Evolutionary conservation across 2,113 vertebrate species (phyloP), one percentile per base, ranked within the genome.

Genomic region (Eptesicus fuscus): DNA sequence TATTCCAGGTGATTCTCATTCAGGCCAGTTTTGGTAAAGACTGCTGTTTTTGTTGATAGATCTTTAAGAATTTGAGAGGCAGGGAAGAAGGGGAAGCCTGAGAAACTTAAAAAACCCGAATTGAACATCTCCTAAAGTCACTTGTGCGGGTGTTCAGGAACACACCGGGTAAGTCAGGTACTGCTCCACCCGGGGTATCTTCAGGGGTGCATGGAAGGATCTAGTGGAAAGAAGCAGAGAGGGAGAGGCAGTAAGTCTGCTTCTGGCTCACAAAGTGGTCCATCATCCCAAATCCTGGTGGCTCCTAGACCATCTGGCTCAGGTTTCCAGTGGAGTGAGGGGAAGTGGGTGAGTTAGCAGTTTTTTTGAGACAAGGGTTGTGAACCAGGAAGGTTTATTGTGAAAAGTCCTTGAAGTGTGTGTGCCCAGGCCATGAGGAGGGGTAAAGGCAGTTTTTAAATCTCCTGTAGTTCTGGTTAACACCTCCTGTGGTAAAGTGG

Each of bases 341-440:
- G 42, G 49, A 76, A 47, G 49, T 88, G 69, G 42, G 56, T 85
- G 82, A 85, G 67, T 95, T 94, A 88, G 65, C 76, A 92, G 85
- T 92, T 71, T 88, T 87, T 87, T 78, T 94, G 84, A 95, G 76
- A 88, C 23, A 14, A 63, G 28, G 35, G 8, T 83, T 96, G 73
- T 92, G 78, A 88, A 95, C 88, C 85, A 47, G 91, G 82, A 95
- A 92, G 67, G n/a, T 93, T 91, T 78, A 84, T 88, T 96, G 53
- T 96, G 84, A 95, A 85, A 90, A 90, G 90, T 92, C 93, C 73
- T 90, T 95, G 88, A 88, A 92, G 70, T 94, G 94, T 88, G 77
- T 94, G 94, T 88, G 77, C 82, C 16, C 25, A 85, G 78, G 91
- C 47, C 56, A 16, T 49, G 53, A 96, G 88, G 90, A 88, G 51